These are phyloP conservation scores for Ceryle rudis DNA, from an alignment of 2,797 vertebrate species.

Conservation along the genomic window DNA sequence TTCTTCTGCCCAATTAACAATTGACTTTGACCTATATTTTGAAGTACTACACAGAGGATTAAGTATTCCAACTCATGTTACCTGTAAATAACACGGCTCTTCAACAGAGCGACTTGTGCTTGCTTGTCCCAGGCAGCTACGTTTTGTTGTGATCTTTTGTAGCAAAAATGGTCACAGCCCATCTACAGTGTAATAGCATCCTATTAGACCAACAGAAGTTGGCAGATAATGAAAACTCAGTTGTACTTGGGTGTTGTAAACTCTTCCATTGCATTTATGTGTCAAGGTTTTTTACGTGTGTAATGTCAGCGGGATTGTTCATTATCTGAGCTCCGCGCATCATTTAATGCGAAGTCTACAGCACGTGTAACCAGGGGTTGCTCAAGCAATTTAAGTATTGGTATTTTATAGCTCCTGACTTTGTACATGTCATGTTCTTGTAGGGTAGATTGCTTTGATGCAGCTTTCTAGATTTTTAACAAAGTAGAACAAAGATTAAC, in stretches of 20 bases:
- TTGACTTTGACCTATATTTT: constrained; percentile 49
- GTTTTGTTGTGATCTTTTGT: neutral
- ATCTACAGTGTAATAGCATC: neutral
- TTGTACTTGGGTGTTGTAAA: neutral
- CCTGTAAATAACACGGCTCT: neutral
- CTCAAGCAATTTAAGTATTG: neutral
- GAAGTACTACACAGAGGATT: neutral
- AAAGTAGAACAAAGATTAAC: neutral
- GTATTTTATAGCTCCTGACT: neutral
- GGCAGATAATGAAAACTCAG: neutral
- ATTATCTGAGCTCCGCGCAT: neutral
- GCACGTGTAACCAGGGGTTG: neutral
- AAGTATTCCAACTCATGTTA: neutral
- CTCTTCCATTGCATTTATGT: neutral
- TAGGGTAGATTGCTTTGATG: neutral
- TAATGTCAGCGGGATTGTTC: neutral
- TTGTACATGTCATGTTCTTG: neutral
- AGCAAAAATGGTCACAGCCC: neutral
- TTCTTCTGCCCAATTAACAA: constrained; percentile 12
- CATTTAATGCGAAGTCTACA: neutral
- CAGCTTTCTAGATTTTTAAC: neutral
- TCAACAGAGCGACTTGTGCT: accelerated
- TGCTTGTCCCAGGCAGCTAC: neutral
- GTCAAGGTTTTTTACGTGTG: neutral
- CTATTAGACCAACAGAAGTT: neutral